Evolutionary conservation across 2,888 invertebrate genomes (phyloP).

Genomic region (Koerneria pararmatus): DNA sequence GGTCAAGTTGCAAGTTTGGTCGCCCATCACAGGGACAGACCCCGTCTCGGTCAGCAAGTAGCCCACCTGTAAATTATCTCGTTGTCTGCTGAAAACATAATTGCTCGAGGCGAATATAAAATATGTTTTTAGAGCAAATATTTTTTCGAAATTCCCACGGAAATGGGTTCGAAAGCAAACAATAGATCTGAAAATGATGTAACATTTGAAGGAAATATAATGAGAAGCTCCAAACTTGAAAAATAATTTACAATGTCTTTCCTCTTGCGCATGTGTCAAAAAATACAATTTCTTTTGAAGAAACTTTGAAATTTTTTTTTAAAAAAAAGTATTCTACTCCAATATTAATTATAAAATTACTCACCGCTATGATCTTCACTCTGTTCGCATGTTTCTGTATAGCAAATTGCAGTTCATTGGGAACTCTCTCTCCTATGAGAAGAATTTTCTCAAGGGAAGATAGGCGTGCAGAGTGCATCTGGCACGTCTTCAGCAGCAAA

Average conservation of each 20-base stretch:
- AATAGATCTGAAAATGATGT: no score
- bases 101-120: no score
- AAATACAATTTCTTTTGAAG: no score
- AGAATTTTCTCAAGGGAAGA: slow-evolving; percentile 14
- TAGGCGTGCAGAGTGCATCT: not conserved
- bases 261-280: no score
- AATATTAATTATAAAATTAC: not conserved
- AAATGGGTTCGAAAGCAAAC: no score
- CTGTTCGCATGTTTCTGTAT: not conserved
- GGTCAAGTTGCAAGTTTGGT: slow-evolving; percentile 7
- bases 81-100: no score
- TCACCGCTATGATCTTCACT: slow-evolving; percentile 10
- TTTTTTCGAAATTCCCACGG: no score
- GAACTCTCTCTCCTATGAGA: slow-evolving; percentile 16
- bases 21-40: slow-evolving; percentile 19
- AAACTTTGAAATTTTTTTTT: not conserved
- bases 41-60: slow-evolving; percentile 19
- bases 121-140: no score
- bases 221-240: no score
- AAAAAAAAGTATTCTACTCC: not conserved
- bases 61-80: slow-evolving; percentile 18
- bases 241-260: no score
- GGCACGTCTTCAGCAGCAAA: not conserved
- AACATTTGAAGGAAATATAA: no score
- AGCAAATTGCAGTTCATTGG: not conserved